These are phyloP conservation scores for Nanorana parkeri DNA, from an alignment of 2,113 vertebrate species.

Conservation along the genomic window DNA sequence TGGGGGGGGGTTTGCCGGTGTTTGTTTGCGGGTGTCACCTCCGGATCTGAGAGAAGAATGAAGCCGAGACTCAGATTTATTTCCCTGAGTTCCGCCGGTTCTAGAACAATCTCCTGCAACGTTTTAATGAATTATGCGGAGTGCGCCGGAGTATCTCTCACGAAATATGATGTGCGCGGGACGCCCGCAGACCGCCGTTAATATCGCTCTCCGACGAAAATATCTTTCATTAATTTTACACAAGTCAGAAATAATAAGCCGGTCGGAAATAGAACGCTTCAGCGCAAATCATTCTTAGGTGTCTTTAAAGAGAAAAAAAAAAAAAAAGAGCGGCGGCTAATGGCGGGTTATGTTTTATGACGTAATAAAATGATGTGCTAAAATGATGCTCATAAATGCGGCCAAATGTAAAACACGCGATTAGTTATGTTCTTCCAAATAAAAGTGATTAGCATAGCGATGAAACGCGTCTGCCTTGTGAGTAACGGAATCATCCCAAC, in stretches of 20 bases:
- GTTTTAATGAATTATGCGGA: constrained; percentile 63
- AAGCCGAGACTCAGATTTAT: constrained; percentile 66
- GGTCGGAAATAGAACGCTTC: constrained; percentile 75
- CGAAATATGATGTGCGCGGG: constrained; percentile 67
- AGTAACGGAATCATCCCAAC: constrained; percentile 82
- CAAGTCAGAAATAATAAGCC: constrained; percentile 70
- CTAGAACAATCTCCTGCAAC: constrained; percentile 65
- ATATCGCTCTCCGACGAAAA: constrained; percentile 68
- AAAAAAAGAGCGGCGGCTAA: constrained; percentile 71
- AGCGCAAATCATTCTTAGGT: constrained; percentile 77
- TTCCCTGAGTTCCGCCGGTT: constrained; percentile 60
- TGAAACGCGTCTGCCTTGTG: constrained; percentile 82
- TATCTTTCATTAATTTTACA: constrained; percentile 70
- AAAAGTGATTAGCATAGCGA: constrained; percentile 88
- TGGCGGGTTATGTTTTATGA: constrained; percentile 85
- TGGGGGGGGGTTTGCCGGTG: not conserved
- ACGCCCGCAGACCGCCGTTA: constrained; percentile 65
- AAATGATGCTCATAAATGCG: constrained; percentile 86
- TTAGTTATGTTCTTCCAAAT: constrained; percentile 87
- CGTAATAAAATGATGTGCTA: constrained; percentile 84
- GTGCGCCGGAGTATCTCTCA: constrained; percentile 62
- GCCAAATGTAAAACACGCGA: constrained; percentile 84
- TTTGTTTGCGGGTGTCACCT: constrained; percentile 54
- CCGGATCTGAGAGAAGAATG: constrained; percentile 55
- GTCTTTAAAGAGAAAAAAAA: constrained; percentile 64